Conservation (phyloP, 2,797 vertebrate species). For the Alosa sapidissima region DNA sequence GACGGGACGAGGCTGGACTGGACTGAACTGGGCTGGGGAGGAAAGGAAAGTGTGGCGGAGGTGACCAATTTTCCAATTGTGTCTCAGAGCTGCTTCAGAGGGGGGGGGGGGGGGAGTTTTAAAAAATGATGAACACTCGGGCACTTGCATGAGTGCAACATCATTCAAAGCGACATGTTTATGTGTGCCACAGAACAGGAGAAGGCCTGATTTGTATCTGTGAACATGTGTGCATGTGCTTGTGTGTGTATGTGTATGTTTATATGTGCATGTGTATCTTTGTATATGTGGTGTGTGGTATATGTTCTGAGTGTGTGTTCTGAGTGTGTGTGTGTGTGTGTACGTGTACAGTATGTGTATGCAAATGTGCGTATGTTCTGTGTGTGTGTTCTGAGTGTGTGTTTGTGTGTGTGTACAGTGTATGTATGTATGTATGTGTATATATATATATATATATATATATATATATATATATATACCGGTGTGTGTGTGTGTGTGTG, state of each 20-base stretch:
- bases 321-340: no score
- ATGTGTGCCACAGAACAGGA: neutral
- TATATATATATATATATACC: no score
- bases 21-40: neutral
- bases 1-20: neutral
- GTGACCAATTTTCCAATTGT: slow-evolving; percentile 30
- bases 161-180: neutral
- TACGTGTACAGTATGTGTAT: no score
- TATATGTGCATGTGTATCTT: neutral
- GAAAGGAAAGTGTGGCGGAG: slow-evolving; percentile 26
- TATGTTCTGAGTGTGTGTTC: no score
- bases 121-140: neutral
- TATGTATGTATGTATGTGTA: no score
- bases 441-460: no score
- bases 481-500: no score
- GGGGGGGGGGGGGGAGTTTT: neutral
- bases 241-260: neutral
- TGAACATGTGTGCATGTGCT: neutral
- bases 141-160: neutral
- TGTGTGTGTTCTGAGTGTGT: no score
- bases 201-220: neutral
- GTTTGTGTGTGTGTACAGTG: no score
- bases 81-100: neutral
- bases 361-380: no score
- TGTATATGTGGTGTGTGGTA: no score